Conservation (phyloP, 2,797 vertebrate genomes). For the Sebastes taczanowskii region DNA sequence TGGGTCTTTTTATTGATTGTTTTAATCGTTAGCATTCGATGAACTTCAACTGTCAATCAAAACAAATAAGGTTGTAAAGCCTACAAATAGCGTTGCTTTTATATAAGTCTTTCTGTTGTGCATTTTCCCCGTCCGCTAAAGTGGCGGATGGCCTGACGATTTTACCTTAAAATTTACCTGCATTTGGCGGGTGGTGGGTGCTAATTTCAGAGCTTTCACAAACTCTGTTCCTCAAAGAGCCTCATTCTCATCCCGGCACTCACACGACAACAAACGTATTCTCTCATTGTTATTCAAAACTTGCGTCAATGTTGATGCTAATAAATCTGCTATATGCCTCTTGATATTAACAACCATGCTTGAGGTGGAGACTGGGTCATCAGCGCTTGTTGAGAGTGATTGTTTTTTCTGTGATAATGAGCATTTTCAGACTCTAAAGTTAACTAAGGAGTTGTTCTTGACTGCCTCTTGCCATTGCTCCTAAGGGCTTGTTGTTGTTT, state of each 20-base stretch:
- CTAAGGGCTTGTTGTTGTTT: not conserved
- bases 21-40: no score
- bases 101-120: no score
- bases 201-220: not conserved
- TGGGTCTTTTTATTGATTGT: no score
- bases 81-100: no score
- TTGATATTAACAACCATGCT: not conserved
- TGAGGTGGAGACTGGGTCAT: not conserved
- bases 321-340: not conserved
- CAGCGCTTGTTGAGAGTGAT: slow-evolving; percentile 1
- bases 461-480: not conserved
- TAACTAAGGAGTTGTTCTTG: not conserved
- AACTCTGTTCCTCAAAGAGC: not conserved
- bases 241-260: not conserved
- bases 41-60: no score
- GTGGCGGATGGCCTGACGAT: no score
- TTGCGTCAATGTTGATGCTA: not conserved
- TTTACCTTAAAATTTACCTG: no score
- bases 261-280: not conserved
- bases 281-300: not conserved
- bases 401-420: slow-evolving; percentile 25
- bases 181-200: no score
- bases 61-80: no score
- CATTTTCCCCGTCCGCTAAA: no score
- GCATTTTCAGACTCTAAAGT: slow-evolving; percentile 19